Conservation (phyloP, 2,113 vertebrate genomes). For the Catharus fuscescens region DNA sequence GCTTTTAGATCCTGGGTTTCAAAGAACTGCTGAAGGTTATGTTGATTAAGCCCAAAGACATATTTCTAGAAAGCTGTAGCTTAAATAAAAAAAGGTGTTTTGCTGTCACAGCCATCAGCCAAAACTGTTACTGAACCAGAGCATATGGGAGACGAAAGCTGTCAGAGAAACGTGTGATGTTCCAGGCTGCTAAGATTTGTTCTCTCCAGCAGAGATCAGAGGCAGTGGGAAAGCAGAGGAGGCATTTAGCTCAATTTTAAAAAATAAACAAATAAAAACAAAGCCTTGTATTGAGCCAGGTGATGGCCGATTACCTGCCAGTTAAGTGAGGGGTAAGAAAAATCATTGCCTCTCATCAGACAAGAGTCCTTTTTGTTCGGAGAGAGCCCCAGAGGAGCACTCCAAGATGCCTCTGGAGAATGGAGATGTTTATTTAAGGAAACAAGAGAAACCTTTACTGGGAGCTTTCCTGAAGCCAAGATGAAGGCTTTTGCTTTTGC, state of each 20-base stretch:
- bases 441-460: not conserved
- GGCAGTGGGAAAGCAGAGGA: not conserved
- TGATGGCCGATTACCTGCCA: not conserved
- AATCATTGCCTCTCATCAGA: not conserved
- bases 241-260: slow-evolving; percentile 6
- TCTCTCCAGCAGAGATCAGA: slow-evolving; percentile 32
- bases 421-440: not conserved
- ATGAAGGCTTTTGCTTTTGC: not conserved
- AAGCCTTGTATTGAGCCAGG: not conserved
- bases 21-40: slow-evolving; percentile 57
- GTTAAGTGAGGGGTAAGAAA: not conserved
- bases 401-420: not conserved
- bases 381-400: not conserved
- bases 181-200: slow-evolving; percentile 16
- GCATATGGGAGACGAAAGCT: slow-evolving; percentile 27
- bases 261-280: slow-evolving; percentile 38
- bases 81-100: slow-evolving; percentile 47
- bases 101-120: slow-evolving; percentile 33
- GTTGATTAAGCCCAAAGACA: slow-evolving; percentile 53
- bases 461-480: not conserved
- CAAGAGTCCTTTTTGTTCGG: not conserved
- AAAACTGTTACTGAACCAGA: slow-evolving; percentile 15
- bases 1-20: slow-evolving; percentile 56
- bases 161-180: not conserved
- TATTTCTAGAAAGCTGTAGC: slow-evolving; percentile 48